Evolutionary conservation across 2,888 invertebrate species (phyloP).

Genomic region (Cephonodes hylas): DNA sequence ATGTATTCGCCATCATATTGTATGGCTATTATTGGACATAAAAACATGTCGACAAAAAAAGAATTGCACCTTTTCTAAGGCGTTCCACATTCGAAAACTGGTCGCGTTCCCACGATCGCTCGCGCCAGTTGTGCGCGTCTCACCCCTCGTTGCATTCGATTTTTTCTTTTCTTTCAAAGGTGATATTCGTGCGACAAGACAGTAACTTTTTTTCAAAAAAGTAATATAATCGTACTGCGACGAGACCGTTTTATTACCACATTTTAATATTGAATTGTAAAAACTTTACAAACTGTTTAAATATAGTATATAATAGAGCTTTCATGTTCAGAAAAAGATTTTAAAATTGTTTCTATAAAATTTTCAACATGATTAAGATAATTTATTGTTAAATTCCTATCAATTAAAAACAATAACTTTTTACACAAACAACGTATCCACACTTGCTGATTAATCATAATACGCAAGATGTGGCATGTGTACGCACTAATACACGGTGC

Average conservation of each 20-base stretch:
- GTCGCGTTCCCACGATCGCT: conserved; percentile 79
- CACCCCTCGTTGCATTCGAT: conserved; percentile 55
- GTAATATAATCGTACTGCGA: background rate
- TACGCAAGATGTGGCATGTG: conserved; percentile 57
- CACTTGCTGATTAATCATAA: conserved; percentile 64
- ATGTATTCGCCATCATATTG: conserved; percentile 49
- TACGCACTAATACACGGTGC: conserved; percentile 30
- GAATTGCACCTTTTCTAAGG: conserved; percentile 80
- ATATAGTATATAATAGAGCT: too few relatives aligned
- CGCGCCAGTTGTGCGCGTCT: conserved; percentile 77
- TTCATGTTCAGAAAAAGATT: too few relatives aligned
- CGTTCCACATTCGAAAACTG: conserved; percentile 76
- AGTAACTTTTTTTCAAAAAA: background rate
- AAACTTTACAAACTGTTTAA: background rate
- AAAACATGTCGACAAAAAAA: conserved; percentile 65
- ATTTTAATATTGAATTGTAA: background rate
- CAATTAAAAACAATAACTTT: conserved; percentile 46
- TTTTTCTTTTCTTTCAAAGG: conserved; percentile 57
- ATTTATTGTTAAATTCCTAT: background rate
- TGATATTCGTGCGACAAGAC: conserved; percentile 62
- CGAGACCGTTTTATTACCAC: background rate
- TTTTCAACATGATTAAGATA: background rate
- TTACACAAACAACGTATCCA: conserved; percentile 53
- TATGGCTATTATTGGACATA: conserved; percentile 63
- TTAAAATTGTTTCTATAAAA: too few relatives aligned